A percentile compares a stretch with the other conserved stretches of the same genome.
phyloP scores from a whole-genome alignment of 1,140 invertebrate genomes.

The Bombus turneri region DNA sequence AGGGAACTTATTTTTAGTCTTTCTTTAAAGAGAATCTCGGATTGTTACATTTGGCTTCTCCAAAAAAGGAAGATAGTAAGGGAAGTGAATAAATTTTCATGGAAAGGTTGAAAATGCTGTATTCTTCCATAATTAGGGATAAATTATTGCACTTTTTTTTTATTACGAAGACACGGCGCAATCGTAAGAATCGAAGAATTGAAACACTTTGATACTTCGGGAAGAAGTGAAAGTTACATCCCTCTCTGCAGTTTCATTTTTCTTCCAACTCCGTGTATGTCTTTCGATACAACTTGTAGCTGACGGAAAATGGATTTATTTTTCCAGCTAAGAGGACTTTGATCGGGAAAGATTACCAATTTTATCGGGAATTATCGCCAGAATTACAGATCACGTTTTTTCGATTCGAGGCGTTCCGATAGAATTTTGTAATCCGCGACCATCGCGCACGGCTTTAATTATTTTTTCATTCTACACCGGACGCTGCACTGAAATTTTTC shows the following conservation, averaged over 20 bases:
- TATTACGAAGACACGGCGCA: too few species aligned
- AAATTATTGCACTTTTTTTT: too few species aligned
- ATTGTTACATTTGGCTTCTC: too few species aligned
- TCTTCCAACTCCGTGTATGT: background rate
- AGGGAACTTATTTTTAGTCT: accelerated
- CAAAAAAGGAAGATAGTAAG: too few species aligned
- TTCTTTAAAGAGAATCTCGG: too few species aligned
- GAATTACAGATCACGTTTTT: background rate
- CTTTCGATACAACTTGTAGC: background rate
- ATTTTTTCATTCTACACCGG: background rate
- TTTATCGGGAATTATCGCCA: background rate
- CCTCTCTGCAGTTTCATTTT: background rate
- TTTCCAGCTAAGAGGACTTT: background rate
- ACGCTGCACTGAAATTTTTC: background rate
- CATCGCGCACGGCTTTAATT: background rate
- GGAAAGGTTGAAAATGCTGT: too few species aligned
- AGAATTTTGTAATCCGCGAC: background rate
- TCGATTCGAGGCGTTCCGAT: background rate
- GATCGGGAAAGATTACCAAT: background rate
- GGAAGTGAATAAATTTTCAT: too few species aligned
- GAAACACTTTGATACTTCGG: background rate
- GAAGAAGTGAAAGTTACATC: background rate
- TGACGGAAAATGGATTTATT: background rate
- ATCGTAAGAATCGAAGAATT: too few species aligned
- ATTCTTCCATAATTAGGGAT: too few species aligned